phyloP scores from a whole-genome alignment of 2,113 vertebrate species.

The Nothocercus nigrocapillus region DNA sequence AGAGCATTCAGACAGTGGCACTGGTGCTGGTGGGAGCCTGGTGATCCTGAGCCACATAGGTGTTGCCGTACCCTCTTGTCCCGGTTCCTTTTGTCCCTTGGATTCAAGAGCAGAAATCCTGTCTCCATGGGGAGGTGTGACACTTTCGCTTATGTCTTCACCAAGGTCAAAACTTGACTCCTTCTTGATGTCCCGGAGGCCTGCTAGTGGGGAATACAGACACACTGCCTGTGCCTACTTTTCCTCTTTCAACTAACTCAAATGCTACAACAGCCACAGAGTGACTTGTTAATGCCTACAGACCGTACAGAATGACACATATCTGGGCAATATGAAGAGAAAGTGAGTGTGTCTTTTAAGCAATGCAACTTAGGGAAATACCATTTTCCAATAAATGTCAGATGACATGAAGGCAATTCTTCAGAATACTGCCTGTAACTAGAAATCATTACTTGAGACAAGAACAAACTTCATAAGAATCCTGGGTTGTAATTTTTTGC shows the following conservation, averaged over 20 bases:
- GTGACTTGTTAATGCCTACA: not conserved
- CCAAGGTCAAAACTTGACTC: not conserved
- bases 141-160: not conserved
- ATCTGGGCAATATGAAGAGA: not conserved
- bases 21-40: not conserved
- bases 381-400: not conserved
- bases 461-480: not conserved
- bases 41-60: not conserved
- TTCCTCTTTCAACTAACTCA: not conserved
- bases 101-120: not conserved
- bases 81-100: not conserved
- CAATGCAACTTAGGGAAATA: not conserved
- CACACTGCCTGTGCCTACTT: fast-evolving
- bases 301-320: not conserved
- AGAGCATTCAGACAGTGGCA: not conserved
- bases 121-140: not conserved
- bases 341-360: not conserved
- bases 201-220: not conserved
- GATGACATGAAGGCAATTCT: not conserved
- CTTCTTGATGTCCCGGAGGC: not conserved
- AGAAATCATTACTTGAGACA: not conserved
- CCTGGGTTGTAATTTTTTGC: not conserved
- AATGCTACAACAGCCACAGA: not conserved
- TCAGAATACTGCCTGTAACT: not conserved
- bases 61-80: not conserved